Percentiles rank a stretch among this genome's conserved stretches.
phyloP scores from a whole-genome alignment of 2,797 vertebrate species.

The Pangasius krempfi region DNA sequence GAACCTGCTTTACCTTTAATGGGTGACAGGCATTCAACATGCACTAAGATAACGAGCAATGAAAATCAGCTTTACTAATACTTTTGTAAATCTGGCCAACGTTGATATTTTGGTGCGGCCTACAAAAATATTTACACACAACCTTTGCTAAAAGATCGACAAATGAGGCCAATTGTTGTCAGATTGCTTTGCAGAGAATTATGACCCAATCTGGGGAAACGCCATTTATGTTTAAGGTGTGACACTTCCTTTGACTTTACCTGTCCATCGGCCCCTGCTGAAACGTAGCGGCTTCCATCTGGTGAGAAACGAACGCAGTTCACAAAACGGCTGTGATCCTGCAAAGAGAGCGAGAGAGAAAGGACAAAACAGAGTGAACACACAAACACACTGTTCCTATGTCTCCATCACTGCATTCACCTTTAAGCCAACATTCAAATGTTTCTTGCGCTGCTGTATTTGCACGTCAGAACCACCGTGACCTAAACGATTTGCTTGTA shows the following conservation, averaged over 20 bases:
- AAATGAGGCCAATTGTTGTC: background rate
- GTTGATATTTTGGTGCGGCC: background rate
- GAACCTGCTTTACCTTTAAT: background rate
- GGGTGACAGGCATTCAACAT: background rate
- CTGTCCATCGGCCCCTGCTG: conserved; percentile 89
- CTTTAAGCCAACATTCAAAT: background rate
- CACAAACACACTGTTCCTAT: background rate
- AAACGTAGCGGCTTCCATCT: conserved; percentile 84
- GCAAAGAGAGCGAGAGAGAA: background rate
- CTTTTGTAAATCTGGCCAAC: background rate
- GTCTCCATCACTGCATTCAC: background rate
- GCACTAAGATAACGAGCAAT: no score
- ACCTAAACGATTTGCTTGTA: conserved; percentile 17
- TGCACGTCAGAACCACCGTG: background rate
- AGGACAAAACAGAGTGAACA: background rate
- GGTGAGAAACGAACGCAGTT: conserved; percentile 95
- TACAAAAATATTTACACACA: background rate
- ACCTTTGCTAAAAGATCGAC: background rate
- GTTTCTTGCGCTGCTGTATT: background rate
- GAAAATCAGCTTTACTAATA: background rate
- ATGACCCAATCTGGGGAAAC: background rate
- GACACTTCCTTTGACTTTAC: conserved; percentile 67
- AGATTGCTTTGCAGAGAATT: background rate
- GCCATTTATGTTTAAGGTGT: background rate
- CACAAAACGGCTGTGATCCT: conserved; percentile 91